Evolutionary conservation across 2,888 invertebrate genomes (phyloP), one percentile per base, ranked within the genome.

Genomic region (Saturnia pavonia): DNA sequence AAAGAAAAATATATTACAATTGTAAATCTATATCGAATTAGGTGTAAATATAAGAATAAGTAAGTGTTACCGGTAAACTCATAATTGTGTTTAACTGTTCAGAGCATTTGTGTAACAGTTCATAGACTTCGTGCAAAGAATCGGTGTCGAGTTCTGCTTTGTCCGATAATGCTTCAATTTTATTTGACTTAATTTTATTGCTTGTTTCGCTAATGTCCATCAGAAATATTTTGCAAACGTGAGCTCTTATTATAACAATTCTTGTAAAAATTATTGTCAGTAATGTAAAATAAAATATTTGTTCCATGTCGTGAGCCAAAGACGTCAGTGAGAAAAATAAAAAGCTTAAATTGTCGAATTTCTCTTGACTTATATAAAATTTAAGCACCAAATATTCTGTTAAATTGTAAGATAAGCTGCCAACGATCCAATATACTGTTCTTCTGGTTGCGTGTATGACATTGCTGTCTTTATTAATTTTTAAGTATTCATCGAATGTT

Each of bases 51-150:
- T 14, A 7, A 8, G 19, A 69, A 40, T 14, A 60, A 25, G 27
- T 60, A 27, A 27, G 12, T 60, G 57, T 60, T 60, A 92, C 91
- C 80, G 89, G 85, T 43, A 90, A 78, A 78, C 83, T 85, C 85
- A 91, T 89, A n/a, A 87, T 75, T 19, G 80, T 80, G 75, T 89
- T 91, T 0, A 91, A 82, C 77, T 87, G 81, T 67, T 84, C 82
- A 1, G 89, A 82, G 75, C 87, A 89, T 73, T 85, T 85, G 74
- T 91, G 86, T 72, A 91, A 78, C 69, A 84, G 76, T 73, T 90
- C 91, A 74, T 91, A 91, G 14, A 82, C 82, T 74, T 78, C 81
- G 72, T 91, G 89, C 72, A 90, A 76, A 57, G 86, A 81, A 74
- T 74, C 82, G 43, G 87, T 81, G 74, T 88, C 84, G n/a, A 88